A percentile compares a stretch with the other conserved stretches of the same genome.
phyloP scores from a whole-genome alignment of 2,888 invertebrate genomes.

The Xanthorhoe designata region DNA sequence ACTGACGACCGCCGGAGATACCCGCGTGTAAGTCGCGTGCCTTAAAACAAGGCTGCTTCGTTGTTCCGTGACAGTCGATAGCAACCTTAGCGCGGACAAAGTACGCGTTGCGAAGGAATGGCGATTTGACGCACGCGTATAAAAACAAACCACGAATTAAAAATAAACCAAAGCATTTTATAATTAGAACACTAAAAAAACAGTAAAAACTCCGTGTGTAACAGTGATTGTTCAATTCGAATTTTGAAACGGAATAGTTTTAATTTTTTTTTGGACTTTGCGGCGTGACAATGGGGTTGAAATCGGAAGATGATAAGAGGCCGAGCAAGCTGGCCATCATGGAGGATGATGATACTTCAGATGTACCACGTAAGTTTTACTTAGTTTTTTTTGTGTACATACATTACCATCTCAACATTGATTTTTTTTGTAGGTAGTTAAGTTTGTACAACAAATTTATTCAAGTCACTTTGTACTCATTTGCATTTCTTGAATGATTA shows the following conservation, averaged over 20 bases:
- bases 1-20: slow-evolving; percentile 30
- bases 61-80: slow-evolving; percentile 73
- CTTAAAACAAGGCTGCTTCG: slow-evolving; percentile 73
- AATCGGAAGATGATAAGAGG: slow-evolving; percentile 76
- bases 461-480: neutral
- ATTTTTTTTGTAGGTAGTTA: too few relatives aligned
- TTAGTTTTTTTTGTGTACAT: too few relatives aligned
- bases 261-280: slow-evolving; percentile 40
- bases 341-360: slow-evolving; percentile 72
- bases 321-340: slow-evolving; percentile 83
- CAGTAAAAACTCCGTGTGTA: neutral
- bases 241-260: slow-evolving; percentile 26
- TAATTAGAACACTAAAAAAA: slow-evolving; percentile 18
- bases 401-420: too few relatives aligned
- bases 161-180: slow-evolving; percentile 33
- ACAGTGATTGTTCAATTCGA: slow-evolving; percentile 29
- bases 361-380: slow-evolving; percentile 76
- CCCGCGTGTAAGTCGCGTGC: slow-evolving; percentile 61
- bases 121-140: slow-evolving; percentile 67
- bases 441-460: neutral
- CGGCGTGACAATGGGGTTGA: slow-evolving; percentile 79
- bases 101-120: slow-evolving; percentile 59
- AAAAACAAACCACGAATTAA: slow-evolving; percentile 30
- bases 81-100: slow-evolving; percentile 65
- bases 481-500: too few relatives aligned